Evolutionary conservation across 2,113 vertebrate species (phyloP), one percentile per base, ranked within the genome.

Genomic region (Isichthys henryi): DNA sequence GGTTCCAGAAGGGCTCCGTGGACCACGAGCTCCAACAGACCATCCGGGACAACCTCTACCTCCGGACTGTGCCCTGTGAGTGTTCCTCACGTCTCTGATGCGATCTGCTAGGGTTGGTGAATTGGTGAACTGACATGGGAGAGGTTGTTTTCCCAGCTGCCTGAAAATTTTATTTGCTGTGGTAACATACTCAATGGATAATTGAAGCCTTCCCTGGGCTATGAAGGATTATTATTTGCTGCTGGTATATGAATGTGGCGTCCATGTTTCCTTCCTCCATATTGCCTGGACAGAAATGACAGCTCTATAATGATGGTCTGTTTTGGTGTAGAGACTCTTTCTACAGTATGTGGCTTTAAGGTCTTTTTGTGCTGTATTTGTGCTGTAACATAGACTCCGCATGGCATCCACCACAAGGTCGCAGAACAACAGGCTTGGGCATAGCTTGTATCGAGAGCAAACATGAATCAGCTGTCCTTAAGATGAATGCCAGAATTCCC

Each of bases 1-100:
- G 98, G 91, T 99, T 99, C 95, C 98, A 99, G 97, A 99, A 99
- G 92, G 97, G 97, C 87, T 99, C 98, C 0, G 97, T 99, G 90
- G 98, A 99, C 95, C 98, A 99, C 95, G 97, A 99, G 94, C 97
- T 99, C 85, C 98, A 99, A 94, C 98, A 99, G 96, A 98, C 98
- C 94, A 99, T 99, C 95, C 97, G 98, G 93, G 98, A 99, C 96
- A 99, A 99, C 93, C 98, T 99, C 93, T 99, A 99, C 97, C 97
- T 99, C 94, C 98, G 98, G 90, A 99, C 98, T 0, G 96, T 99
- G 93, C 98, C 98, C 90, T 99, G 98, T 99, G 93, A 99, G 98
- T 99, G 89, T 13, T 7, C 0, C 43, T 90, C 52, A 11, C n/a
- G 6, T 27, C 23, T 15, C 13, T 87, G 45, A 90, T 43, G 50